Conservation (phyloP, 2,888 invertebrate genomes). For the Spodoptera exigua region DNA sequence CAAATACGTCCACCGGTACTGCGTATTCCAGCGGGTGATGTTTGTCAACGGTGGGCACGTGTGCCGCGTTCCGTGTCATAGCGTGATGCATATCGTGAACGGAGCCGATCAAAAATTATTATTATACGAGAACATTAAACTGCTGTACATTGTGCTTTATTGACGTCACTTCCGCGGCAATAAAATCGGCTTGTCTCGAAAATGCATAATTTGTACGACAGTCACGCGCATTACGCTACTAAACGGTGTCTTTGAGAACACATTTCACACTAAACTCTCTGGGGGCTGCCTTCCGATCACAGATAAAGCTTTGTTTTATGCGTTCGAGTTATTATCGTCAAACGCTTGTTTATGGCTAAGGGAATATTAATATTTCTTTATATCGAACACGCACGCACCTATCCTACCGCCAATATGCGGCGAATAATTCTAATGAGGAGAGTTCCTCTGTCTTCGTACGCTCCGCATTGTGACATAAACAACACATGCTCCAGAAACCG, state of each 20-base stretch:
- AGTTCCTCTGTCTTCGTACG: slow-evolving; percentile 49
- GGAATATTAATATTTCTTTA: slow-evolving; percentile 86
- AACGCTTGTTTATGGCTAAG: slow-evolving; percentile 83
- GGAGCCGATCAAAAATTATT: slow-evolving; percentile 83
- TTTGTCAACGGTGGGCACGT: slow-evolving; percentile 53
- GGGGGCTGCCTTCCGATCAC: slow-evolving; percentile 81
- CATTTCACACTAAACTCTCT: slow-evolving; percentile 87
- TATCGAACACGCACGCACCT: slow-evolving; percentile 79
- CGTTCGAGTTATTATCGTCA: slow-evolving; percentile 85
- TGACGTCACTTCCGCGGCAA: slow-evolving; percentile 87
- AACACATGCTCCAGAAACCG: slow-evolving; percentile 51
- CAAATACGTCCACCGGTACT: slow-evolving; percentile 43
- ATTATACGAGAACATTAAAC: slow-evolving; percentile 87
- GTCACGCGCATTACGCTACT: slow-evolving; percentile 88
- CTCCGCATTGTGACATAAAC: slow-evolving; percentile 45
- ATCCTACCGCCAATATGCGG: slow-evolving; percentile 55
- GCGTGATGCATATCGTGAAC: slow-evolving; percentile 77
- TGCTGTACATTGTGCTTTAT: slow-evolving; percentile 86
- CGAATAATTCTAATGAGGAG: slow-evolving; percentile 50
- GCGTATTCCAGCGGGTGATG: slow-evolving; percentile 33
- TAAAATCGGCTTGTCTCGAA: slow-evolving; percentile 87
- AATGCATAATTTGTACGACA: slow-evolving; percentile 88
- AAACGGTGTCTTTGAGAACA: slow-evolving; percentile 88
- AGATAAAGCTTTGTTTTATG: slow-evolving; percentile 88
- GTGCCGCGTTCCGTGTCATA: slow-evolving; percentile 71